Conservation (phyloP, 2,797 vertebrate species). For the Bradypodion ventrale region DNA sequence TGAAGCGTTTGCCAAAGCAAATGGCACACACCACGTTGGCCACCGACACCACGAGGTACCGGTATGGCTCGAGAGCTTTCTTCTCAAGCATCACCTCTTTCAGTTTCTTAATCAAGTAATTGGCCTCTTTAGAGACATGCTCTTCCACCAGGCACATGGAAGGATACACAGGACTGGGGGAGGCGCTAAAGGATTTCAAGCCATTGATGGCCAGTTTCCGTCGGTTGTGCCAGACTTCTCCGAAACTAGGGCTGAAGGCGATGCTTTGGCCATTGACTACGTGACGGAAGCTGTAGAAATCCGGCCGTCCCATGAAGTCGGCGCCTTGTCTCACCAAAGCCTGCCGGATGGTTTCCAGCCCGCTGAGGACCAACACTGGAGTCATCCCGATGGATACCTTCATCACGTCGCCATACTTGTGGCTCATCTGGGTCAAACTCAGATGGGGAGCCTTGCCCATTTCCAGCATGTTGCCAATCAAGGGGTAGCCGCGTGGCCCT, state of each 20-base stretch:
- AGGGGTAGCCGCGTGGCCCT: conserved; percentile 82
- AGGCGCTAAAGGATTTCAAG: conserved; percentile 82
- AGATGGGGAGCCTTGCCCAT: conserved; percentile 81
- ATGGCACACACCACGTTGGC: conserved; percentile 91
- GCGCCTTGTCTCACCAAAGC: conserved; percentile 89
- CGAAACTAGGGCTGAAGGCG: conserved; percentile 82
- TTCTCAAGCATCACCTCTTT: conserved; percentile 74
- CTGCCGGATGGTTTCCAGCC: conserved; percentile 81
- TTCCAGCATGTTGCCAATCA: conserved; percentile 86
- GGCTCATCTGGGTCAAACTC: conserved; percentile 81
- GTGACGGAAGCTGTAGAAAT: conserved; percentile 78
- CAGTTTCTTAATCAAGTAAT: conserved; percentile 78
- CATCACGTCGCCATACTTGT: conserved; percentile 83
- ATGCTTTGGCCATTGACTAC: conserved; percentile 82
- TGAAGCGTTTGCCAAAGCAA: conserved; percentile 88
- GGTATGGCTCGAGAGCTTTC: conserved; percentile 80
- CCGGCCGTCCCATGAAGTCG: conserved; percentile 86
- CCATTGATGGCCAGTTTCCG: conserved; percentile 85
- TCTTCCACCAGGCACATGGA: conserved; percentile 88
- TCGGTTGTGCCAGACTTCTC: conserved; percentile 83
- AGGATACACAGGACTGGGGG: conserved; percentile 72
- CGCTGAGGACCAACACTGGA: conserved; percentile 87
- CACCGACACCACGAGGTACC: conserved; percentile 85
- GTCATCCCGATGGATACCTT: conserved; percentile 86
- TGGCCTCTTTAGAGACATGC: conserved; percentile 83